Conservation (phyloP, 1,140 invertebrate species). For the Colletes gigas region DNA sequence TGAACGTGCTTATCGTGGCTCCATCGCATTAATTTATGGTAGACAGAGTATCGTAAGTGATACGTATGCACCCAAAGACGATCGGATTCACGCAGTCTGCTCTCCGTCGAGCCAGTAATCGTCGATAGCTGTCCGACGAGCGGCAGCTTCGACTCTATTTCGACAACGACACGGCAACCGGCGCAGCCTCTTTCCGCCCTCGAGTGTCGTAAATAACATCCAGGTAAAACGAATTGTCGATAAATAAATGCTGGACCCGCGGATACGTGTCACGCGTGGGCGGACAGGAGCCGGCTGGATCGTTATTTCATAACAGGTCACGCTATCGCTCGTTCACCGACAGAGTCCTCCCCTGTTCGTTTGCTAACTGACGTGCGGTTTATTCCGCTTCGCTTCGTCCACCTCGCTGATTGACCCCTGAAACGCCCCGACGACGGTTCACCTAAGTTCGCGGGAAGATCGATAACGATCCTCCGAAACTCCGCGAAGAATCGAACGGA, state of each 20-base stretch:
- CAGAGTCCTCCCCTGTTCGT: slow-evolving; percentile 1
- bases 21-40: too few species aligned
- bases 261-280: slow-evolving; percentile 25
- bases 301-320: slow-evolving; percentile 52
- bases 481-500: too few species aligned
- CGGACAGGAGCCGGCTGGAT: slow-evolving; percentile 34
- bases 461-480: too few species aligned
- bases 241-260: slow-evolving; percentile 39
- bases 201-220: slow-evolving; percentile 43
- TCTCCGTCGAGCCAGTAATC: neutral
- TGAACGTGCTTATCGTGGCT: too few species aligned
- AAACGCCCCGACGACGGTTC: neutral
- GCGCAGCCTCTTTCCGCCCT: slow-evolving; percentile 33
- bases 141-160: neutral
- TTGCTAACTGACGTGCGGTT: slow-evolving; percentile 25
- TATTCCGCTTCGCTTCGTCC: neutral
- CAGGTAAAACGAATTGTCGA: slow-evolving; percentile 46
- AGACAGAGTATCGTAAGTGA: too few species aligned
- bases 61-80: too few species aligned
- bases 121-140: neutral
- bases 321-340: slow-evolving; percentile 27
- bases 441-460: too few species aligned
- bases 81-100: too few species aligned
- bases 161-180: slow-evolving; percentile 4
- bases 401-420: neutral